Evolutionary conservation across 2,888 invertebrate species (phyloP).

Genomic region (Eurytoma californica): DNA sequence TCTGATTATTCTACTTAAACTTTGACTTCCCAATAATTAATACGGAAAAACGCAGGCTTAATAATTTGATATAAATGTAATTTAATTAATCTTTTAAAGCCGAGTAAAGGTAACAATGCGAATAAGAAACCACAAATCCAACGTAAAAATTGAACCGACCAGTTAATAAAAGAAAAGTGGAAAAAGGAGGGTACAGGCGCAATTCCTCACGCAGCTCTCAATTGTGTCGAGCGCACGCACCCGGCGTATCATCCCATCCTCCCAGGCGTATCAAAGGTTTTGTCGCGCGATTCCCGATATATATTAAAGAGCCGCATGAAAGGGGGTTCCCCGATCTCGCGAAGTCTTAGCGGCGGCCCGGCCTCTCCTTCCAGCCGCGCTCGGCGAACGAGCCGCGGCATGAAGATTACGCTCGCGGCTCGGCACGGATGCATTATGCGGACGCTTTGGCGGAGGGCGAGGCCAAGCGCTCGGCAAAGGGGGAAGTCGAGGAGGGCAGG

Average conservation of each 20-base stretch:
- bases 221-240: too few species aligned
- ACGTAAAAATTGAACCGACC: too few species aligned
- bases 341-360: neutral
- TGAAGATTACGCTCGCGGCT: slow-evolving; percentile 54
- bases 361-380: too few species aligned
- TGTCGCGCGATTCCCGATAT: slow-evolving; percentile 38
- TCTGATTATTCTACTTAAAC: too few species aligned
- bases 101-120: too few species aligned
- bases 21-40: too few species aligned
- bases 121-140: too few species aligned
- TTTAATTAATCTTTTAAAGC: too few species aligned
- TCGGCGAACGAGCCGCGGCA: slow-evolving; percentile 22
- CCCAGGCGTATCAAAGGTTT: slow-evolving; percentile 36
- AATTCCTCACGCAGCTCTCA: neutral
- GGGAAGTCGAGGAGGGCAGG: slow-evolving; percentile 51
- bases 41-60: too few species aligned
- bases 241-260: neutral
- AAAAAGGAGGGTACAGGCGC: neutral
- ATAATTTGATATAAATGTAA: too few species aligned
- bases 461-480: slow-evolving; percentile 35
- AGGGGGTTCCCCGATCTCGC: neutral
- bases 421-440: slow-evolving; percentile 49
- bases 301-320: slow-evolving; percentile 27
- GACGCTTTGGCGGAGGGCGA: slow-evolving; percentile 34
- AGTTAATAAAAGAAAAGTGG: too few species aligned